phyloP scores from a whole-genome alignment of 2,113 vertebrate genomes.

The Craseonycteris thonglongyai region DNA sequence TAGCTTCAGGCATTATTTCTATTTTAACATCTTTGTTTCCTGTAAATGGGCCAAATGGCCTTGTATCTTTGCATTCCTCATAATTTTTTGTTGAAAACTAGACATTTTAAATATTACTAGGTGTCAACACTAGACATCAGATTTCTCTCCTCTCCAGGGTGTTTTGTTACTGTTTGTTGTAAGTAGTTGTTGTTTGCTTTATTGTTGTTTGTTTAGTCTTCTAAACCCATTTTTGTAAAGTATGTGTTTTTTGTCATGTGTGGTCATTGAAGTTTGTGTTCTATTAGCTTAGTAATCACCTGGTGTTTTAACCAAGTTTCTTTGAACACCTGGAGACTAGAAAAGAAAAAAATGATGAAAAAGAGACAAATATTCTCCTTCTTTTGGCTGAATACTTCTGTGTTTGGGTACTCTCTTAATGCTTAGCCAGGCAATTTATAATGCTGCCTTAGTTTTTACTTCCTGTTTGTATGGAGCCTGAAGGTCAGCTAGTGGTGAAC shows the following conservation, averaged over 20 bases:
- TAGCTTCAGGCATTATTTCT: not conserved
- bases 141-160: not conserved
- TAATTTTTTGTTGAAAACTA: not conserved
- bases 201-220: not conserved
- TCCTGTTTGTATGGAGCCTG: not conserved
- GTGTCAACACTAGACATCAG: not conserved
- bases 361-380: not conserved
- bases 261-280: not conserved
- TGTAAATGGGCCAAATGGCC: not conserved
- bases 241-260: not conserved
- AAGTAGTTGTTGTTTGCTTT: not conserved
- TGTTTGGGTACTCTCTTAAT: not conserved
- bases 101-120: not conserved
- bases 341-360: not conserved
- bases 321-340: not conserved
- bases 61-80: not conserved
- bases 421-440: not conserved
- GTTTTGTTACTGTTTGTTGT: not conserved
- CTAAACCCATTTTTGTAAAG: not conserved
- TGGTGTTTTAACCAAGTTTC: not conserved
- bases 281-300: not conserved
- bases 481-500: not conserved
- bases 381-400: not conserved
- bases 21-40: not conserved
- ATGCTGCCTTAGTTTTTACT: not conserved